Conservation (phyloP, 1,140 invertebrate genomes). For the Uloborus diversus region DNA sequence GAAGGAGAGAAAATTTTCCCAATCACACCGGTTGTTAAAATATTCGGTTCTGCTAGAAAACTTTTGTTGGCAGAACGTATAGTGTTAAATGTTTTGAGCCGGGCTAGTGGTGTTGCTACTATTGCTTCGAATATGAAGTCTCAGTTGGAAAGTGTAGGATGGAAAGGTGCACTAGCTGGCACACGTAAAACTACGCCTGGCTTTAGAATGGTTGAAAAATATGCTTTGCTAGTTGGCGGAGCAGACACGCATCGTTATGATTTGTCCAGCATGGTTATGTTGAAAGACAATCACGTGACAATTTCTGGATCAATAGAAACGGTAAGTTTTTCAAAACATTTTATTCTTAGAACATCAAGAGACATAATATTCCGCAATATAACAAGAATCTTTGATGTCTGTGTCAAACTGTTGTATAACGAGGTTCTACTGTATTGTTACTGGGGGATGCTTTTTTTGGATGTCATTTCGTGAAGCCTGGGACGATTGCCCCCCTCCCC, state of each 20-base stretch:
- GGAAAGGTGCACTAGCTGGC: conserved; percentile 66
- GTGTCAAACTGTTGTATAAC: too few species aligned
- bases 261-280: conserved; percentile 68
- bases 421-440: too few species aligned
- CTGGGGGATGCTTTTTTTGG: too few species aligned
- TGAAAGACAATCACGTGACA: conserved; percentile 69
- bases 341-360: too few species aligned
- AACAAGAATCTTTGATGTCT: too few species aligned
- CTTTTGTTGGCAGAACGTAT: conserved; percentile 67
- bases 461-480: too few species aligned
- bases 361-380: too few species aligned
- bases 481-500: too few species aligned
- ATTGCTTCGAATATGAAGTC: conserved; percentile 56
- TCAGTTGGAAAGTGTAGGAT: conserved; percentile 58
- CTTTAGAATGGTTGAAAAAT: conserved; percentile 69
- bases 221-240: conserved; percentile 67
- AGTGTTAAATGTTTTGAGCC: conserved; percentile 65
- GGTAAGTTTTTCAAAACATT: too few species aligned
- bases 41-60: conserved; percentile 64
- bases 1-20: conserved; percentile 62
- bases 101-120: conserved; percentile 68
- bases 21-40: conserved; percentile 60
- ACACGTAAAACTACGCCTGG: conserved; percentile 69
- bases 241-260: conserved; percentile 67
- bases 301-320: conserved; percentile 65